These are phyloP conservation scores for Caenorhabditis sp. DNA, from an alignment of 2,888 invertebrate genomes.

Conservation along the genomic window DNA sequence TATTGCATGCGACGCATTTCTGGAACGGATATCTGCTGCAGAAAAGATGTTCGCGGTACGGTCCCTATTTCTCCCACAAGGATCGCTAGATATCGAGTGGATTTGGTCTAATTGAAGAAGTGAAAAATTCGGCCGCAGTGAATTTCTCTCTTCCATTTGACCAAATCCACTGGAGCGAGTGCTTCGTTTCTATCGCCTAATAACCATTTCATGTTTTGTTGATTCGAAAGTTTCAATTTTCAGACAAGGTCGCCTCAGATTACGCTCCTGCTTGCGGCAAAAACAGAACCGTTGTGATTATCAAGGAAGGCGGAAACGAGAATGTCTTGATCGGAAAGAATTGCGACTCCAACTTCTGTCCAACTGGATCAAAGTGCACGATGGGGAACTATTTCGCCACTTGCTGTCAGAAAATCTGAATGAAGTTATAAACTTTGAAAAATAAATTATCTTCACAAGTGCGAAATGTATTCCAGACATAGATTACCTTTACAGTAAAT, in stretches of 20 bases:
- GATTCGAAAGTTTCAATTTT: background rate
- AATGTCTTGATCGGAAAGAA: constrained; percentile 33
- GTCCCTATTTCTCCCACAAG: too few relatives aligned
- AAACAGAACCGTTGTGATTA: background rate
- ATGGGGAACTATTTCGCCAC: constrained; percentile 41
- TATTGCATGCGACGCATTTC: constrained; percentile 7
- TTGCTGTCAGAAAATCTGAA: constrained; percentile 25
- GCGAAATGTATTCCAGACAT: too few relatives aligned
- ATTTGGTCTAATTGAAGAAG: too few relatives aligned
- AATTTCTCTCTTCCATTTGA: too few relatives aligned
- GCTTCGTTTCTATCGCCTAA: too few relatives aligned
- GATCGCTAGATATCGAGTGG: too few relatives aligned
- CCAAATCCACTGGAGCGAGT: too few relatives aligned
- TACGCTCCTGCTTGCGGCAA: constrained; percentile 16
- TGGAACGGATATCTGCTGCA: constrained; percentile 28
- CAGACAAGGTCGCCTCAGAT: constrained; percentile 22
- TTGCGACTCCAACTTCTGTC: constrained; percentile 39
- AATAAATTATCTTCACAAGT: background rate
- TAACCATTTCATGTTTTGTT: background rate
- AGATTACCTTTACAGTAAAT: too few relatives aligned
- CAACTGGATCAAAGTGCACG: constrained; percentile 21
- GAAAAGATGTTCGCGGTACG: constrained; percentile 8
- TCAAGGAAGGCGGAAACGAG: background rate
- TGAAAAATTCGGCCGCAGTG: too few relatives aligned
- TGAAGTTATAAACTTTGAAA: background rate